Base-by-base conservation (phyloP, 2,888 invertebrate genomes). In the Drosophila nr. perissopoda region DNA sequence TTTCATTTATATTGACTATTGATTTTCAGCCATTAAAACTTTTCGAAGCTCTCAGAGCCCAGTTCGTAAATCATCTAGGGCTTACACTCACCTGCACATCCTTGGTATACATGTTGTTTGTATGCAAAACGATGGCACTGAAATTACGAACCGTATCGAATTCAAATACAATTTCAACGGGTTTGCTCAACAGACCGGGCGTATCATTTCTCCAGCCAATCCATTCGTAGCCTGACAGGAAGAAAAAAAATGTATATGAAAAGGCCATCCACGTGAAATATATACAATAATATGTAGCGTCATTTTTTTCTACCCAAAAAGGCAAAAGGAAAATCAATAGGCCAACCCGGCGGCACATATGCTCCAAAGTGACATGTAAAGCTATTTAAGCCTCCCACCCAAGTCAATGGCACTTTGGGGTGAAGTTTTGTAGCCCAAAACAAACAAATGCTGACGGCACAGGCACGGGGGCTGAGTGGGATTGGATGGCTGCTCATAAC, bases 181-280 rank as follows among this genome's bases (percentile, higher is more conserved):
- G 96, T 80, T 94, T 94, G 58, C 95, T 95, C 61, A 94, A 91
- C 93, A 95, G 94, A 49, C 94, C 95, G 40, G 94, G 94, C 21
- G 95, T 95, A 90, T 96, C 95, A 87, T 96, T 96, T 87, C 95
- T 94, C 97, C 97, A 97, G 60, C 97, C 97, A 58, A 97, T 95
- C 97, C 97, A 97, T 92, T 96, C 96, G 91, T 96, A 96, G 70
- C 96, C 96, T 95, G 90, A 92, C 58, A 68, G 89, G 36, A 93
- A 92, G 58, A 66, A 52, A 70, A 36, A 74, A 33, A 65, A 16
- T 25, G 4, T 25, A 45, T 45, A 25, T 25, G 11, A 34, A 58
- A 69, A 73, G 16, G 21, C 57, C 66, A 77, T 79, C 31, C 62
- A 58, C 45, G 72, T 65, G 64, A 64, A 58, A 69, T 69, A 70